These are phyloP conservation scores for Kryptolebias marmoratus DNA, from an alignment of 2,113 vertebrate species.

Conservation along the genomic window DNA sequence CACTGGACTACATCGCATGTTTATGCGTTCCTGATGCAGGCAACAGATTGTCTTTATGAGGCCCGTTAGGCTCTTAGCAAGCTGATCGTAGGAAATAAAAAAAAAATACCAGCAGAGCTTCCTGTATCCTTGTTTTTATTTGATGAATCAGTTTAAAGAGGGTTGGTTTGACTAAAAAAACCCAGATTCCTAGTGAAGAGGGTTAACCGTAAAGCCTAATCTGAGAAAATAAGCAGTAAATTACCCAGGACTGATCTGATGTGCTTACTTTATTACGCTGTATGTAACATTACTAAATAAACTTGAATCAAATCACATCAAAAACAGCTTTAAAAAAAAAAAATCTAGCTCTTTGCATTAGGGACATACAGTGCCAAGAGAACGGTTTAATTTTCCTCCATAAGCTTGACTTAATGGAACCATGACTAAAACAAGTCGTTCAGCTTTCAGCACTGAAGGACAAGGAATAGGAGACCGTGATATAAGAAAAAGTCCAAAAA, in stretches of 20 bases:
- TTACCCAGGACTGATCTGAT: constrained; percentile 2
- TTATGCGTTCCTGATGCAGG: constrained; percentile 28
- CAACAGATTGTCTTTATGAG: constrained; percentile 30
- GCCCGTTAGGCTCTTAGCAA: background rate
- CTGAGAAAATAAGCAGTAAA: constrained; percentile 6
- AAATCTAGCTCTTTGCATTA: constrained; percentile 35
- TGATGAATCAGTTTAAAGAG: too few species aligned
- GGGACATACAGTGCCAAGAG: constrained; percentile 3
- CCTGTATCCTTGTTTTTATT: background rate
- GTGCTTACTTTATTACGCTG: constrained; percentile 13
- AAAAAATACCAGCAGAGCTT: constrained; percentile 4
- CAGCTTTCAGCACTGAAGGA: constrained; percentile 32
- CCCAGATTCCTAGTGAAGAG: too few species aligned
- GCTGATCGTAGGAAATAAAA: constrained; percentile 15
- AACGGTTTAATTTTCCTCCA: constrained; percentile 35
- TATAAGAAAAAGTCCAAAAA: too few species aligned
- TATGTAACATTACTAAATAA: constrained; percentile 26
- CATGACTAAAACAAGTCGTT: background rate
- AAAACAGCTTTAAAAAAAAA: constrained; percentile 21
- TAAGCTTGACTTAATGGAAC: background rate
- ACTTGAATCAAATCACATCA: constrained; percentile 20
- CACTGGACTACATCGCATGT: constrained; percentile 22
- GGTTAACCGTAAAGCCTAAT: background rate
- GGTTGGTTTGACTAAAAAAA: background rate
- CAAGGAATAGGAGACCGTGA: background rate